These are phyloP conservation scores for Eurytoma adleriae DNA, from an alignment of 2,888 invertebrate genomes.

Conservation along the genomic window DNA sequence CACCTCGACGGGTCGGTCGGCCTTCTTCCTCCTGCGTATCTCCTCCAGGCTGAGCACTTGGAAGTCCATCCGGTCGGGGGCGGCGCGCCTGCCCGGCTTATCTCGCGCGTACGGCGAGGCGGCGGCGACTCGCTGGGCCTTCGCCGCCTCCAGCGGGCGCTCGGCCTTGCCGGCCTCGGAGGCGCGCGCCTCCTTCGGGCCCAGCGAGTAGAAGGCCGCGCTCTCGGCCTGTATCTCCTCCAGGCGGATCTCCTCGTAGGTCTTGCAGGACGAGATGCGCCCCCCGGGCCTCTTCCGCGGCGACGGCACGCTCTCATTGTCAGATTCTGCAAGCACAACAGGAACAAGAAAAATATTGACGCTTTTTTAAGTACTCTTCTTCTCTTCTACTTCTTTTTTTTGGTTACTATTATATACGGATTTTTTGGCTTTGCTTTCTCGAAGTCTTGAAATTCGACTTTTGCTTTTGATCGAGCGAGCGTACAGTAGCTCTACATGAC, in stretches of 20 bases:
- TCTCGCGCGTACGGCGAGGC: not conserved
- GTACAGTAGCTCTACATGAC: too few species aligned
- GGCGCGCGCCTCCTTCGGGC: conserved; percentile 69
- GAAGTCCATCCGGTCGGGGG: conserved; percentile 71
- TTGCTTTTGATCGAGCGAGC: not conserved
- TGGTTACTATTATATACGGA: not conserved
- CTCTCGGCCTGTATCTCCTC: conserved; percentile 85
- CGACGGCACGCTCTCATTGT: conserved; percentile 84
- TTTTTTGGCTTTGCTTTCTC: conserved; percentile 1
- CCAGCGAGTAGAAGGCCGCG: conserved; percentile 85
- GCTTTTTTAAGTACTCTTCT: conserved; percentile 45
- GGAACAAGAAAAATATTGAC: conserved; percentile 70
- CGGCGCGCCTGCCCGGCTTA: too few species aligned
- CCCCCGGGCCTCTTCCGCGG: conserved; percentile 78
- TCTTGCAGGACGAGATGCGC: conserved; percentile 77
- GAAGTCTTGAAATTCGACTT: not conserved
- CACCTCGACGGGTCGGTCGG: not conserved
- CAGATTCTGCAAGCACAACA: conserved; percentile 86
- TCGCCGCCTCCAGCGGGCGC: not conserved
- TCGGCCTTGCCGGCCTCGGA: conserved; percentile 15
- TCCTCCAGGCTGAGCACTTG: conserved; percentile 78
- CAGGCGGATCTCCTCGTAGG: conserved; percentile 83
- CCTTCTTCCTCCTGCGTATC: conserved; percentile 68
- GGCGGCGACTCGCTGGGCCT: conserved; percentile 17
- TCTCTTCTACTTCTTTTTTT: conserved; percentile 39